Base-by-base conservation (phyloP, 1,140 invertebrate genomes). In the Magallana ariakensis region DNA sequence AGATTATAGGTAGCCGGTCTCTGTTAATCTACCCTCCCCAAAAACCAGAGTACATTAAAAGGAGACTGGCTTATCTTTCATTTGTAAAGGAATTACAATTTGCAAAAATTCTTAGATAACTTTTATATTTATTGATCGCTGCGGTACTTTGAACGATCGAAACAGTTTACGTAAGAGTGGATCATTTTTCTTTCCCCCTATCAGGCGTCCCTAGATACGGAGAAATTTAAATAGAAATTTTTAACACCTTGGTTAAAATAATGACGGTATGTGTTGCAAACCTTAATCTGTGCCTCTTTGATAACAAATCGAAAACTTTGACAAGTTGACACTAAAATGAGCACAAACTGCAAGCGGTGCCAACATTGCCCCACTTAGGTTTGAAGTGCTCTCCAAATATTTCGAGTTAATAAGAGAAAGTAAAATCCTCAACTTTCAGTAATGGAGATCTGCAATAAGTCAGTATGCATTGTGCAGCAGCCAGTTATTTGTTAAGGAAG, bases 121-220 rank as follows among this genome's bases (percentile, higher is more conserved):
- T 10, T 70, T 19, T 33, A 33, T 33, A 33, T 33, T 33, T 70
- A 70, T 70, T 70, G 66, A 70, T 33, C 11, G 33, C 66, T 11
- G 22, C 26, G 66, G 66, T 7, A 70, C 66, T 19, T 26, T 70
- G 22, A 70, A 70, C 66, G 66, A 70, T 70, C 66, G 66, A 70
- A 70, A 70, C 66, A 26, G 66, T 70, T 70, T 70, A 70, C 66
- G 66, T 70, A 70, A 70, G 66, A 70, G 26, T 19, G 66, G 66
- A 22, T 70, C 19, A 70, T 70, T 70, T 70, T 22, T 70, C 66
- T 26, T 33, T 70, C 22, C 13, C 13, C 9, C 66, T 70, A 70
- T 70, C 66, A 26, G 66, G 66, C 66, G 22, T 70, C 66, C 66
- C 22, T 70, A 70, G 66, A 70, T 70, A 70, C 66, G 66, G 66